Base-by-base conservation (phyloP, 2,113 vertebrate genomes). In the Hucho hucho region DNA sequence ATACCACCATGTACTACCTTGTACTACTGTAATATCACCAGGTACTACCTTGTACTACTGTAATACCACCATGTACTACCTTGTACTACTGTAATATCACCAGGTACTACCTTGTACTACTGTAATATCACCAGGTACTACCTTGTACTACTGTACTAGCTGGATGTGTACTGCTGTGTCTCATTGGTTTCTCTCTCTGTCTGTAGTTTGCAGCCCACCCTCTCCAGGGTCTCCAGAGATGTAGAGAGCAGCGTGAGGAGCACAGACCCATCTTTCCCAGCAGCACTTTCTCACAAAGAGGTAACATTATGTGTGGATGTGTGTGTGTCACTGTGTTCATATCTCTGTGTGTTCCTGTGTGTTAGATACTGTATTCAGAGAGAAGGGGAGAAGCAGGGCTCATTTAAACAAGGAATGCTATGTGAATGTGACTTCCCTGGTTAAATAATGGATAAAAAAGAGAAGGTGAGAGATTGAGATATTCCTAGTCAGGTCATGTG, bases 261-360 rank as follows among this genome's bases (percentile, higher is more conserved):
- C 73, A 73, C 56, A 1, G 75, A 61, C 74, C 75, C 16, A 24
- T 74, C 76, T 78, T 78, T 87, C 77, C 82, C 68, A 81, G 53
- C 68, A 81, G 53, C 74, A 66, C 78, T 88, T 88, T 87, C 46
- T 79, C 86, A 90, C 69, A 81, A 90, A 87, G 84, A 90, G 90
- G 89, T 90, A 89, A 89, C 66, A 78, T 1, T 22, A 26, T 79
- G 74, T 86, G 14, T 73, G 6, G 47, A 26, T 79, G 73, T 85
- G 18, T 73, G 6, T 53, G 46, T 68, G 29, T 3, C 18, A 22
- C 61, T 66, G 63, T 59, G 49, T 61, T 64, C 56, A 4, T 46
- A 16, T 6, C 22, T 65, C 3, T 26, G 63, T 26, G 63, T 22
- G 16, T 53, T 53, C 49, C 37, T 49, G 25, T 74, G 59, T 73